Percentiles rank a stretch among this genome's conserved stretches.
phyloP scores from a whole-genome alignment of 2,113 vertebrate species.

The Promerops cafer region DNA sequence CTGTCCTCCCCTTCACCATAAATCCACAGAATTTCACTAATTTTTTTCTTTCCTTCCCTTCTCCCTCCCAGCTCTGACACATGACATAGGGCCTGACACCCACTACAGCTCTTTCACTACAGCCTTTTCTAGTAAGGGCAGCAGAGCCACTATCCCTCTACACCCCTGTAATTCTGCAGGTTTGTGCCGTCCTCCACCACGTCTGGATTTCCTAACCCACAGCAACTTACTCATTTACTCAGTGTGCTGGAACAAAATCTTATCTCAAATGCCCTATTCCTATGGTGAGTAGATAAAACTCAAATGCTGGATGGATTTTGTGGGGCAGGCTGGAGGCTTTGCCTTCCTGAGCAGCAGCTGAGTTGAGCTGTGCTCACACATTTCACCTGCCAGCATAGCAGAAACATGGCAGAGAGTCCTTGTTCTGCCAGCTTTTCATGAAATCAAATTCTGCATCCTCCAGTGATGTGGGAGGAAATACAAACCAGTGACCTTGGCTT shows the following conservation, averaged over 20 bases:
- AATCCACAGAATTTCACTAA: neutral
- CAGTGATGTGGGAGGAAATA: neutral
- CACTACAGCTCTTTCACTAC: neutral
- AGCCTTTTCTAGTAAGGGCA: neutral
- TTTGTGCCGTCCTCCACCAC: neutral
- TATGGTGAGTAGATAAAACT: neutral
- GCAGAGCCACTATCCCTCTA: neutral
- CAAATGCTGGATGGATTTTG: neutral
- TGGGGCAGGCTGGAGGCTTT: neutral
- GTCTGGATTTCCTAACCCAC: neutral
- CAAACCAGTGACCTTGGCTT: neutral
- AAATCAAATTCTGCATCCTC: neutral
- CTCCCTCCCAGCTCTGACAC: neutral
- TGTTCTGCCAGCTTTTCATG: neutral
- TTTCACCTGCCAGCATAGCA: neutral
- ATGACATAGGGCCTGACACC: accelerated
- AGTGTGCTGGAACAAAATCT: neutral
- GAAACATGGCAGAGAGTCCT: neutral
- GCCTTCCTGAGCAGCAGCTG: neutral
- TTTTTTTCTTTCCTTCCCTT: neutral
- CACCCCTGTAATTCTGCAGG: neutral
- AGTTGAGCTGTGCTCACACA: neutral
- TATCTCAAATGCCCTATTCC: neutral
- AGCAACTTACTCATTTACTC: neutral
- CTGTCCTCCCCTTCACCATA: neutral